Conservation (phyloP, 1,140 invertebrate species). For the Calliopsis andreniformis region DNA sequence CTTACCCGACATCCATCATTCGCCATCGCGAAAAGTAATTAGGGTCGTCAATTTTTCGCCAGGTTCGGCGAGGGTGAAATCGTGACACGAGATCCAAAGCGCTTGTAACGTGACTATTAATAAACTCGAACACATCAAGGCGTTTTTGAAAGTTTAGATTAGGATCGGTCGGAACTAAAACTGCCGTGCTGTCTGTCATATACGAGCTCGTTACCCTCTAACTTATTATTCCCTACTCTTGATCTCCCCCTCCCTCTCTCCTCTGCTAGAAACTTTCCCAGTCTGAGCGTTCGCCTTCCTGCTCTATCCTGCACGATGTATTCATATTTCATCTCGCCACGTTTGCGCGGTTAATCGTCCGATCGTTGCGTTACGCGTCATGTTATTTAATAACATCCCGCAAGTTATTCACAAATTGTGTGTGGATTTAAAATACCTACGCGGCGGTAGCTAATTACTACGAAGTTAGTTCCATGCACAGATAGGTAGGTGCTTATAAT, state of each 20-base stretch:
- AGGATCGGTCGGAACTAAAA: constrained; percentile 66
- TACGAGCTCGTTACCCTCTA: constrained; percentile 23
- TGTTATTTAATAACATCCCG: constrained; percentile 6
- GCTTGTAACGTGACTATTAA: constrained; percentile 21
- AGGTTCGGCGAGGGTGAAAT: background rate
- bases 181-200: constrained; percentile 63
- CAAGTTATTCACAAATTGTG: background rate
- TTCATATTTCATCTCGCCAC: background rate
- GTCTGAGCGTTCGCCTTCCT: background rate
- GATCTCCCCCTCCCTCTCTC: constrained; percentile 39
- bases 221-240: constrained; percentile 9
- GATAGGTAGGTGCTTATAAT: too few relatives aligned
- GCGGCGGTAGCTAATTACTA: background rate
- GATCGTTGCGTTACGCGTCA: constrained; percentile 7
- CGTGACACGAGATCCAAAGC: constrained; percentile 18
- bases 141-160: constrained; percentile 59
- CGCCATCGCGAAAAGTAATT: constrained; percentile 3
- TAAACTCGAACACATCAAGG: constrained; percentile 32
- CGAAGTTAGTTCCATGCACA: too few relatives aligned
- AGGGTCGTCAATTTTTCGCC: constrained; percentile 20
- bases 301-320: background rate
- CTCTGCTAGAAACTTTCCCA: constrained; percentile 59
- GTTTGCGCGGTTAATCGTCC: constrained; percentile 19
- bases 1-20: constrained; percentile 2
- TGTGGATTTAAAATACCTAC: background rate